Evolutionary conservation across 2,113 vertebrate species (phyloP), one percentile per base, ranked within the genome.

Genomic region (Tachysurus fulvidraco): DNA sequence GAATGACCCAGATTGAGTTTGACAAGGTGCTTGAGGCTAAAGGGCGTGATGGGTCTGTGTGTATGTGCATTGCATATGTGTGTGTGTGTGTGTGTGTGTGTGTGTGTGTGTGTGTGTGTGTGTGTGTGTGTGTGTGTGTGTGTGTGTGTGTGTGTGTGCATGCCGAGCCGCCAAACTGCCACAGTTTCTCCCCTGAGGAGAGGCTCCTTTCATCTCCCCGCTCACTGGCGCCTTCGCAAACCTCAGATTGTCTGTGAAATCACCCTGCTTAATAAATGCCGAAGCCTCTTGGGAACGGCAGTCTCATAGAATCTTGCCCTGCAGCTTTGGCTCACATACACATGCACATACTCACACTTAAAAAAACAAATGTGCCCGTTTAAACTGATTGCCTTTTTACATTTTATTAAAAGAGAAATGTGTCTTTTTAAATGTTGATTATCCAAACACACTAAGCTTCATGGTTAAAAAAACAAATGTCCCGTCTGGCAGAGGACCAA

Each of bases 191-290:
- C 95, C 95, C 94, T 86, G 94, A 95, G 94, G 95, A 95, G 94
- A 92, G 85, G 73, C 86, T 60, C 88, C 93, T 95, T 95, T 95
- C 92, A 95, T 95, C 93, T 94, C 88, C 91, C 95, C 94, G 94
- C 94, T 94, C 91, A 92, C 94, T 95, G 95, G 95, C 94, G 95
- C 94, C 95, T 94, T 92, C 92, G 92, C 94, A 95, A 94, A 92
- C 93, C 94, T 94, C 94, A 91, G 93, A 95, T 95, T 95, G 94
- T 95, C 95, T 95, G 94, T 95, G 93, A 95, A 95, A 94, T 94
- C 93, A 93, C 92, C 93, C 93, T 92, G 91, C 93, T 94, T 94
- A 95, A 94, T 93, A 94, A 93, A 93, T 89, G 90, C 91, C 86
- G 92, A 88, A 90, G 85, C 91, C 91, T 93, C 92, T 92, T 93